Evolutionary conservation across 2,113 vertebrate species (phyloP).

Genomic region (Tympanuchus pallidicinctus): DNA sequence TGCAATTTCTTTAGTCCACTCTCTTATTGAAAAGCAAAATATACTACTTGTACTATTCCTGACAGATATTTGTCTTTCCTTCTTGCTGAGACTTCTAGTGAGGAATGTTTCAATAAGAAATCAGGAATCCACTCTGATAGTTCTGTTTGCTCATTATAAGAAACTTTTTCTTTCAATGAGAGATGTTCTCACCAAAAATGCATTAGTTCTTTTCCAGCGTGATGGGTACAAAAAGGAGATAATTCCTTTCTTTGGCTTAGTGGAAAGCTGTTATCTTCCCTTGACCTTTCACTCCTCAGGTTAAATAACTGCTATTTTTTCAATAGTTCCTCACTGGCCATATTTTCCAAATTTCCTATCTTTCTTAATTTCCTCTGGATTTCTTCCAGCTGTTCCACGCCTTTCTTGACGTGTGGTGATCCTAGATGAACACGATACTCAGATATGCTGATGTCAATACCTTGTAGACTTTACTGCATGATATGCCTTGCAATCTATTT

Average conservation of each 20-base stretch:
- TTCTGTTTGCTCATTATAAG: background rate
- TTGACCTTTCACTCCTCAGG: constrained; percentile 30
- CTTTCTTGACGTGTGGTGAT: background rate
- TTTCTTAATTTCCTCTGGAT: constrained; percentile 23
- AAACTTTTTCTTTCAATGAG: background rate
- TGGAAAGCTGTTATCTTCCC: constrained; percentile 28
- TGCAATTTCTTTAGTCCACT: background rate
- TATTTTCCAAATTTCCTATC: constrained; percentile 24
- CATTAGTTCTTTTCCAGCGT: constrained; percentile 19
- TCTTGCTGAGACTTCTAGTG: background rate
- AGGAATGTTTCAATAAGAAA: background rate
- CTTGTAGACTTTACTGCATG: background rate
- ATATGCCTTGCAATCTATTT: background rate
- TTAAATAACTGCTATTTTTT: constrained; percentile 21
- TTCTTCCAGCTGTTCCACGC: background rate
- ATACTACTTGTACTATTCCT: constrained; percentile 6
- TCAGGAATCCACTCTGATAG: background rate
- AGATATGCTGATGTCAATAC: constrained; percentile 12
- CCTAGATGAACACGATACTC: constrained; percentile 11
- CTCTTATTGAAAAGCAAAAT: background rate
- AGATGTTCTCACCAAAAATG: constrained; percentile 21
- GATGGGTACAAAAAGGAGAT: background rate
- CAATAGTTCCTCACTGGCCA: background rate
- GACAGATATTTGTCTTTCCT: constrained; percentile 6
- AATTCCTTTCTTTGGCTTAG: constrained; percentile 11